Conservation (phyloP, 35 echinoderm and acorn worm genomes). For the Chiridota heheva region DNA sequence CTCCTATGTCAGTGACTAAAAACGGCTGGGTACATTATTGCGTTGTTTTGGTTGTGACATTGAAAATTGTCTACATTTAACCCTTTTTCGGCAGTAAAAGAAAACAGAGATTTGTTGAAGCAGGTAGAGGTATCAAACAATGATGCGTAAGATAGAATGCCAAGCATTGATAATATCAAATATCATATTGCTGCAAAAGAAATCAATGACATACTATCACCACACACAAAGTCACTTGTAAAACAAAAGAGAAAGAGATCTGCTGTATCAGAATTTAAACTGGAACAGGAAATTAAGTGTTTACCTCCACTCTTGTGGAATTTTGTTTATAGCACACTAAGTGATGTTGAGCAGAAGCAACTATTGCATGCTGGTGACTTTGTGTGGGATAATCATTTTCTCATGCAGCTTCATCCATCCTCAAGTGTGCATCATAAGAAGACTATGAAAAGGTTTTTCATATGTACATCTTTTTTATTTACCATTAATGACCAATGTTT, state of each 20-base stretch:
- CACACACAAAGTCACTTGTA: background rate
- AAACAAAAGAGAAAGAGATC: background rate
- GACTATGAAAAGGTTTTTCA: no score
- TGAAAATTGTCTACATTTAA: background rate
- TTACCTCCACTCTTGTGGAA: slow-evolving; percentile 25
- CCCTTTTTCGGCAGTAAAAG: background rate
- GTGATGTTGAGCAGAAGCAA: background rate
- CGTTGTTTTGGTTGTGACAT: background rate
- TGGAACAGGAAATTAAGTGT: background rate
- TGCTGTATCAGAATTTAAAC: background rate
- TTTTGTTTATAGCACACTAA: slow-evolving; percentile 13
- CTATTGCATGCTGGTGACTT: background rate
- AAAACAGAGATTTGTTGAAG: background rate
- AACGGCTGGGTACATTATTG: background rate
- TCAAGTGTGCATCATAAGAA: no score
- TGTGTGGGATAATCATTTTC: background rate
- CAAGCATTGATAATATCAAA: background rate
- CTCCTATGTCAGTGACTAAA: background rate
- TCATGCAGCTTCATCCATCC: background rate
- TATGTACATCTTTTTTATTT: no score
- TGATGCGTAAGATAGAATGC: background rate
- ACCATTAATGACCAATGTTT: no score
- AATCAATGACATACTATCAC: background rate
- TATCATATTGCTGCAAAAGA: background rate
- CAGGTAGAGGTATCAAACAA: background rate